Evolutionary conservation across 2,113 vertebrate genomes (phyloP), one percentile per base, ranked within the genome.

Genomic region (Sinocyclocheilus rhinocerous): DNA sequence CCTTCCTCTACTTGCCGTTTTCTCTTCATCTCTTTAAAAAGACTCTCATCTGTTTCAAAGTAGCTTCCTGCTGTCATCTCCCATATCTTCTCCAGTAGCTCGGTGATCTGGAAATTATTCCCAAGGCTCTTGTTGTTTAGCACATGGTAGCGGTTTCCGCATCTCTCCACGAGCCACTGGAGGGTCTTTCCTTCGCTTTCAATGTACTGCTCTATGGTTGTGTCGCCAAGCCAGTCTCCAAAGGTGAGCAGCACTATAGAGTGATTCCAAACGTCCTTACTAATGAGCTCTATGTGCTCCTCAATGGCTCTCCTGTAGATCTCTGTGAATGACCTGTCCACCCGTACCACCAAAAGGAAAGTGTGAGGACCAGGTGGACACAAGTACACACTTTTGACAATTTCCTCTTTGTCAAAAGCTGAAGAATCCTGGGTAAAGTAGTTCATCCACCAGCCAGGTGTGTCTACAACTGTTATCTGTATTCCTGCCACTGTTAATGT

Each of bases 371-470:
- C 93, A 1, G 91, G 93, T 33, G 91, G 89, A 70, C 92, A 92
- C 18, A 91, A 86, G 0, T 91, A 89, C 26, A 79, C 16, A 33
- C 93, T 84, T 4, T 91, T 36, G 42, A 63, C 78, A 50, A 94
- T 63, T 90, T 95, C 91, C 73, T 89, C 77, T 50, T 39, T 88
- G 86, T 94, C 93, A 1, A 93, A 94, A 26, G 50, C 13, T 22
- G 93, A n/a, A 1, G 72, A 93, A 79, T 95, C 90, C 0, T 91
- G 72, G 3, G 77, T 29, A 63, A 91, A 93, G 90, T 92, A 93
- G 90, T 95, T 95, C 92, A 88, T 93, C 94, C 94, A 95, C 94
- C 94, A 95, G 75, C 94, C 94, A 0, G 94, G 94, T 0, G 94
- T 94, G 91, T 95, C 93, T 82, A 95, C 93, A 82, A 92, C 88